Evolutionary conservation across 2,797 vertebrate genomes (phyloP).

Genomic region (Pseudochirops corinnae): DNA sequence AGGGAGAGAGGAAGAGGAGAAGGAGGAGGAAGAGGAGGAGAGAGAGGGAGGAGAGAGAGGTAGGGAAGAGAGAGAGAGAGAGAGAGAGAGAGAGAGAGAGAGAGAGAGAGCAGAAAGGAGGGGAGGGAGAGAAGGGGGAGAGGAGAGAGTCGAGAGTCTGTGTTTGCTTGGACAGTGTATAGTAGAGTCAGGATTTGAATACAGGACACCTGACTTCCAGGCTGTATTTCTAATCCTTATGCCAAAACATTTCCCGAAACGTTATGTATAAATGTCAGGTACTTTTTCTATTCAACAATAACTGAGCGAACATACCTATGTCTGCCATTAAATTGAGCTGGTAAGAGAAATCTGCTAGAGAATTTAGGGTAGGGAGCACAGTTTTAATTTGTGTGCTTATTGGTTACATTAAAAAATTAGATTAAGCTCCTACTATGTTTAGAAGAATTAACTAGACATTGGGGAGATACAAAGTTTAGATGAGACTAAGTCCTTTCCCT

Average conservation of each 20-base stretch:
- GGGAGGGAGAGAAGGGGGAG: no score
- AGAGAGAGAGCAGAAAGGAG: no score
- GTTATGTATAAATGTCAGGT: not conserved
- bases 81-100: no score
- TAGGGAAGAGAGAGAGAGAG: no score
- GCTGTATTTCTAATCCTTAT: not conserved
- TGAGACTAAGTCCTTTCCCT: not conserved
- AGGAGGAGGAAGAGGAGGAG: rapidly evolving
- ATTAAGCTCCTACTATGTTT: not conserved
- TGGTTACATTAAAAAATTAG: not conserved
- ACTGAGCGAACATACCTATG: not conserved
- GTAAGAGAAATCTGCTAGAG: not conserved
- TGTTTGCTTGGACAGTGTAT: not conserved
- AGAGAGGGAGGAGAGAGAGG: no score
- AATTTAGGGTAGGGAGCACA: not conserved
- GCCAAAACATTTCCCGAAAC: not conserved
- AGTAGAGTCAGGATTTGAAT: not conserved
- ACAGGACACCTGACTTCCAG: not conserved
- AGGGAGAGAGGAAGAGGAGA: no score
- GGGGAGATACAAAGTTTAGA: not conserved
- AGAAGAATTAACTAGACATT: not conserved
- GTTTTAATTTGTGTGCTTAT: not conserved
- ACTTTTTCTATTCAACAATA: not conserved
- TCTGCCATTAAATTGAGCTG: not conserved
- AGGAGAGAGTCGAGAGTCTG: no score